Evolutionary conservation across 2,797 vertebrate genomes (phyloP), one percentile per base, ranked within the genome.

Genomic region (Sebastes oblongus): DNA sequence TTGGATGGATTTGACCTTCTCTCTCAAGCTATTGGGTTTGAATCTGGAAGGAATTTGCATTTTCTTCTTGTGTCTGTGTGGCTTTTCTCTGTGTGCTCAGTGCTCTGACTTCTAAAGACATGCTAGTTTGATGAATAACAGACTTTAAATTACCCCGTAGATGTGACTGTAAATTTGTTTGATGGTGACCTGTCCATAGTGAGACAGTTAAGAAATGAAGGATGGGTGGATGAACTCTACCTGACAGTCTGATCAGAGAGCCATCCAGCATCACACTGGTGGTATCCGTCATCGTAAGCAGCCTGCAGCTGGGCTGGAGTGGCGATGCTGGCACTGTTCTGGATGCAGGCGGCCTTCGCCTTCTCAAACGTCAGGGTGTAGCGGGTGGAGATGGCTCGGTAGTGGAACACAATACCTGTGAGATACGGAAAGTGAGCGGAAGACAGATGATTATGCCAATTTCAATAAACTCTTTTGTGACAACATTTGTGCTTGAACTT

Each of bases 201-300:
- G 30, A 58, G 68, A 27, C 27, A 61, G 50, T 18, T 46, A 13
- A 50, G 25, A 46, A 50, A 16, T 54, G 7, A 62, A 16, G 12
- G 12, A 42, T 46, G 25, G 46, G 27, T 61, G 25, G 16, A 13
- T 46, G 61, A 29, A 62, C 42, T 22, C 8, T 91, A 99, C 98
- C 98, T 97, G 79, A 99, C 98, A 3, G 98, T 99, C 95, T 98
- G 97, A 85, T 99, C 98, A 13, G 98, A 97, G 89, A 99, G 95
- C 98, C 98, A 99, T 66, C 98, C 98, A 1, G 98, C 98, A 2
- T 99, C 98, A 39, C 98, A 99, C 89, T 99, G 98, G 93, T 99
- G 97, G 72, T 96, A 98, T 71, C 98, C 98, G 1, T 99, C 98
- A 61, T 99, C 98, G 0, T 97, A 99, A 54, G 98, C 98, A 5